A percentile compares a stretch with the other conserved stretches of the same genome.
phyloP scores from a whole-genome alignment of 2,113 vertebrate species.

The Pelusios castaneus region DNA sequence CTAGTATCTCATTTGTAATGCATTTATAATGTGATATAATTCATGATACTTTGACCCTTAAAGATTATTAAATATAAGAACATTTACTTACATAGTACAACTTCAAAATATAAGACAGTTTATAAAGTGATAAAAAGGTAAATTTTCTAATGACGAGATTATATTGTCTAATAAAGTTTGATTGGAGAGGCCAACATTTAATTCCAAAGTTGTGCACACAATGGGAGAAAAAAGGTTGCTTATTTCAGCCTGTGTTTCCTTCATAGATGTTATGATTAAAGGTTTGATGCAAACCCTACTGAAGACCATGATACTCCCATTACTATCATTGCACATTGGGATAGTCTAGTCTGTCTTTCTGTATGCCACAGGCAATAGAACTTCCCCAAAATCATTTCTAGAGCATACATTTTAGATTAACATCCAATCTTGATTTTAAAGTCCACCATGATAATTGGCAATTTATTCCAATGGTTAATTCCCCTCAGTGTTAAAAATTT shows the following conservation, averaged over 20 bases:
- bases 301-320: background rate
- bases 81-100: accelerated
- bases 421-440: background rate
- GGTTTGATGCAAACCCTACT: background rate
- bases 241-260: background rate
- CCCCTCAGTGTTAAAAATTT: background rate
- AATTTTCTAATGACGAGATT: background rate
- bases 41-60: background rate
- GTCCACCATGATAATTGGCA: background rate
- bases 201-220: background rate
- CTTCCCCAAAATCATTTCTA: background rate
- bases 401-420: background rate
- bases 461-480: background rate
- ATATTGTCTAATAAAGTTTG: background rate
- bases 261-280: background rate
- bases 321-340: background rate
- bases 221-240: background rate
- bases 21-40: too few relatives aligned
- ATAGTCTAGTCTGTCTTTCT: background rate
- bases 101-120: background rate
- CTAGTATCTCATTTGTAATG: background rate
- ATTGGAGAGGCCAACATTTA: background rate
- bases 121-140: background rate
- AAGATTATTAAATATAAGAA: background rate
- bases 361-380: background rate